Evolutionary conservation across 2,113 vertebrate species (phyloP).

Genomic region (Oryzias melastigma): DNA sequence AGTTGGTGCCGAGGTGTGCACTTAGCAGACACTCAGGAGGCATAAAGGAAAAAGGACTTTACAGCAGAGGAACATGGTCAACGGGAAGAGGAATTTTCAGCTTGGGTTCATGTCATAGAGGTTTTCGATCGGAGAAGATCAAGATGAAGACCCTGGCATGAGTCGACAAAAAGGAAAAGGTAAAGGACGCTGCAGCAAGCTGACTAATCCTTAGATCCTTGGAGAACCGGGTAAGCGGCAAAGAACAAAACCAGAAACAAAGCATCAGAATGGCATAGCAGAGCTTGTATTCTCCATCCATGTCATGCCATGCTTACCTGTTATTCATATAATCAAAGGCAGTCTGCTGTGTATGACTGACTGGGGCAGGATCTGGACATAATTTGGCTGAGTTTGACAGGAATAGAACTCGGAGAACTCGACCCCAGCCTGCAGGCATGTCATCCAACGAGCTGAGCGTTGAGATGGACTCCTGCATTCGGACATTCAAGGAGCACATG

Average conservation of each 20-base stretch:
- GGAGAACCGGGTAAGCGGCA: conserved; percentile 27
- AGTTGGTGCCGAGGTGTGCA: conserved; percentile 46
- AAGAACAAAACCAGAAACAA: conserved; percentile 29
- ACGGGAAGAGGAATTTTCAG: conserved; percentile 56
- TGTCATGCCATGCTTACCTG: conserved; percentile 11
- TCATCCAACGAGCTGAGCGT: conserved; percentile 85
- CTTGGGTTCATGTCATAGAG: conserved; percentile 55
- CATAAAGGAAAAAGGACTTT: background rate
- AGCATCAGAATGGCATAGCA: conserved; percentile 39
- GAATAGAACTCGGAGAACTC: conserved; percentile 8
- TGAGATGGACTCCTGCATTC: conserved; percentile 90
- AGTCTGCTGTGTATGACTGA: conserved; percentile 27
- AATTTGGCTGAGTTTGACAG: conserved; percentile 21
- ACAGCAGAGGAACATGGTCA: conserved; percentile 28
- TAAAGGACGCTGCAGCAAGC: conserved; percentile 36
- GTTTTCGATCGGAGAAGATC: conserved; percentile 42
- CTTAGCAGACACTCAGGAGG: conserved; percentile 21
- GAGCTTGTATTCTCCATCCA: conserved; percentile 28
- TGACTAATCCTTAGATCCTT: conserved; percentile 48
- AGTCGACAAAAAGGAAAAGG: conserved; percentile 35
- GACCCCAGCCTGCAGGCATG: conserved; percentile 72
- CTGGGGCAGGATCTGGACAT: conserved; percentile 25
- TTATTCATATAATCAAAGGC: conserved; percentile 3
- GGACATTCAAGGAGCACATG: conserved; percentile 98
- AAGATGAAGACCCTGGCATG: conserved; percentile 40